phyloP scores from a whole-genome alignment of 2,113 vertebrate genomes.

The Oryzias celebensis region DNA sequence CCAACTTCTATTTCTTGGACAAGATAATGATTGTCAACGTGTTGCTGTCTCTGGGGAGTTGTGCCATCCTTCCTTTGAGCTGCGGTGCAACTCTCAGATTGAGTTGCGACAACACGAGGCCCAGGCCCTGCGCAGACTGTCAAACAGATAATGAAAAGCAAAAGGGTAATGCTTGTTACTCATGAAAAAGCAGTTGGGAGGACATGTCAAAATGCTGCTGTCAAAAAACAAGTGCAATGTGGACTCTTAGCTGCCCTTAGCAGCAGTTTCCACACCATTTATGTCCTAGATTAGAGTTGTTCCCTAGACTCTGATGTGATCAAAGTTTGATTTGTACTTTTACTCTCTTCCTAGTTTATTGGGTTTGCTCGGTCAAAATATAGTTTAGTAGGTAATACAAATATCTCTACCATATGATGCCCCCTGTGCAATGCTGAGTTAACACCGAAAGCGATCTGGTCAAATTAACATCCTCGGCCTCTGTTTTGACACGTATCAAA shows the following conservation, averaged over 20 bases:
- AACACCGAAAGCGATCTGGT: too few species aligned
- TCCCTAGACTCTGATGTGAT: too few species aligned
- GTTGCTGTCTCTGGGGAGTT: not conserved
- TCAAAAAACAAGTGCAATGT: not conserved
- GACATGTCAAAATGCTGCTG: not conserved
- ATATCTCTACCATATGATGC: too few species aligned
- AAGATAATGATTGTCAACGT: not conserved
- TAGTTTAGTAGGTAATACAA: too few species aligned
- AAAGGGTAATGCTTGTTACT: not conserved
- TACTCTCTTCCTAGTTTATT: too few species aligned
- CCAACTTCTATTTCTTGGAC: not conserved
- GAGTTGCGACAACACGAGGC: not conserved
- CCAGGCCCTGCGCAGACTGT: not conserved
- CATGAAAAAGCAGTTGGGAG: not conserved
- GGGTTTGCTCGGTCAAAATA: too few species aligned
- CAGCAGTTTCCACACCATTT: constrained; percentile 35
- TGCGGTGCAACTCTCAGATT: not conserved
- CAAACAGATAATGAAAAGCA: not conserved
- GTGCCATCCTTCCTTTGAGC: not conserved
- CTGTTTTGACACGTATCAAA: too few species aligned
- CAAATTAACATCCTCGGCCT: too few species aligned
- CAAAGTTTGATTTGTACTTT: too few species aligned
- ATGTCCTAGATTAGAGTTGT: constrained; percentile 6
- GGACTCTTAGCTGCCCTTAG: not conserved
- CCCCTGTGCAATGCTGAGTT: too few species aligned